Percentiles rank a stretch among this genome's conserved stretches.
Evolutionary conservation across 2,113 vertebrate species (phyloP).

Genomic region (Platichthys flesus): DNA sequence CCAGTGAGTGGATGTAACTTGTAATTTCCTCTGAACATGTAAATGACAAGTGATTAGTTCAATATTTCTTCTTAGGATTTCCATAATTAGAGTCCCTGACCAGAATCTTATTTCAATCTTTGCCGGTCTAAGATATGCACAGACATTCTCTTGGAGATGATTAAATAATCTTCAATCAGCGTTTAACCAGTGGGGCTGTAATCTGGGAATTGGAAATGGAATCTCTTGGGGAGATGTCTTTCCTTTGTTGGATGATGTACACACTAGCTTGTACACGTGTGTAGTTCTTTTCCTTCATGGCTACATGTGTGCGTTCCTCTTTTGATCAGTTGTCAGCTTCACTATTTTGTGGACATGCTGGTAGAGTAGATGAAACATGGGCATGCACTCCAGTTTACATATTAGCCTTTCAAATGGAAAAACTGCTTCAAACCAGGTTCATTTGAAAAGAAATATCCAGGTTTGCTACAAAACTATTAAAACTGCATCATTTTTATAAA

Average conservation of each 20-base stretch:
- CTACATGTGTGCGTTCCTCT: conserved; percentile 31
- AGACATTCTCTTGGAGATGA: conserved; percentile 73
- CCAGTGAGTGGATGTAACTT: conserved; percentile 55
- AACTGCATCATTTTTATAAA: background rate
- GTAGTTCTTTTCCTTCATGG: conserved; percentile 32
- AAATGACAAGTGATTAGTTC: conserved; percentile 73
- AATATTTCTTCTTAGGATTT: conserved; percentile 73
- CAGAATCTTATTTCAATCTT: conserved; percentile 72
- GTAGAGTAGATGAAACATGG: conserved; percentile 48
- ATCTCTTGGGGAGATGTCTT: conserved; percentile 55
- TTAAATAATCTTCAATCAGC: conserved; percentile 79
- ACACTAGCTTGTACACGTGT: conserved; percentile 35
- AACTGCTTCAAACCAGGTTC: background rate
- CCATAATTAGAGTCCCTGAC: conserved; percentile 75
- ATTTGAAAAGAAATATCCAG: background rate
- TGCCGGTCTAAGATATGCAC: conserved; percentile 72
- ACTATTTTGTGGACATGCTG: conserved; percentile 38
- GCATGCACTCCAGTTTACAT: conserved; percentile 44
- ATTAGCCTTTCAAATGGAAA: conserved; percentile 30
- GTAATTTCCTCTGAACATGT: conserved; percentile 61
- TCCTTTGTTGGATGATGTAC: conserved; percentile 56
- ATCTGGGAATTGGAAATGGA: conserved; percentile 67
- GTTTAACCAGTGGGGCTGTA: conserved; percentile 69
- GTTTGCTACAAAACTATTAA: background rate
- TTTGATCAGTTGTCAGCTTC: conserved; percentile 46